Base-by-base conservation (phyloP, 2,797 vertebrate genomes). In the Sebastes itinus region DNA sequence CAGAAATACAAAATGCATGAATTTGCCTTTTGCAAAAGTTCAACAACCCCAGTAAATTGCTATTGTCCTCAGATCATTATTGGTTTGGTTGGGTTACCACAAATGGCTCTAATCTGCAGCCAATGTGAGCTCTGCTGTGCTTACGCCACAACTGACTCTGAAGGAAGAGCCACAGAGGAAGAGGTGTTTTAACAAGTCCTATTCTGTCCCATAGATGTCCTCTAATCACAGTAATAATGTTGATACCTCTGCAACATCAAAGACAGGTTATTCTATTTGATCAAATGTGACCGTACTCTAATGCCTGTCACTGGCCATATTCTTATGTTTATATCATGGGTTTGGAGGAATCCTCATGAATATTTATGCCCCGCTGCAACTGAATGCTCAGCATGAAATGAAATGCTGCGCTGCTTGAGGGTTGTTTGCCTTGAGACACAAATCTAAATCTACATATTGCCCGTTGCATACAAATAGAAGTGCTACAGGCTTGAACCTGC, bases 281-380 rank as follows among this genome's bases (percentile, higher is more conserved):
- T 93, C 88, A 83, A 88, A 78, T 90, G 86, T 92, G 92, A 90
- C 90, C 89, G 81, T 75, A 81, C 87, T 90, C 86, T 90, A 93
- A 90, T 91, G 90, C 90, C 87, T 92, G 92, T 94, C 94, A 91
- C 87, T 87, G 85, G 85, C 75, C 89, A 92, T 93, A 92, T 91
- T 92, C 87, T 87, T 90, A 88, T 94, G 94, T 95, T 95, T 94
- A 92, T 94, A 93, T 93, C 89, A 92, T 77, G 82, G 73, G 75
- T 92, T 92, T 72, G 84, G 77, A 88, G 76, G 75, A 88, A 85
- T 87, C 74, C 73, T 92, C 92, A 92, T 95, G 91, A 91, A 95
- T 95, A 94, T 95, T 90, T 91, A 95, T 93, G 89, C 23, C 33
- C 67, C 67, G 60, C 67, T 90, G 83, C 85, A 86, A 90, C 85